Conservation (phyloP, 2,888 invertebrate species). For the Sipha maydis region DNA sequence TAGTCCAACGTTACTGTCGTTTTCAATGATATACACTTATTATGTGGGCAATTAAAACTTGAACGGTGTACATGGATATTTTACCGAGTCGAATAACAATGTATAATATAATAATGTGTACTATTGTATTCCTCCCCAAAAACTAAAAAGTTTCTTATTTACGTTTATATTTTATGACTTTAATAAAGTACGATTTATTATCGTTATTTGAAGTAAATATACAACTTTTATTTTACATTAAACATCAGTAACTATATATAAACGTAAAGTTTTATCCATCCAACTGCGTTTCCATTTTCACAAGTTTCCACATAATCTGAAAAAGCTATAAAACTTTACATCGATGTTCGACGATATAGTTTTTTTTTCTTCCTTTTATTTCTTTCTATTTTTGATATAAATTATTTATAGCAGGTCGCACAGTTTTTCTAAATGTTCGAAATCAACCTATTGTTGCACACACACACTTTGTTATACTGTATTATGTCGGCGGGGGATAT, state of each 20-base stretch:
- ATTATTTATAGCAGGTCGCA: constrained; percentile 47
- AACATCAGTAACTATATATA: constrained; percentile 51
- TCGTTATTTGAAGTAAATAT: constrained; percentile 55
- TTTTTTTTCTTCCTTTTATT: neutral
- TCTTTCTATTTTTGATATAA: constrained; percentile 20
- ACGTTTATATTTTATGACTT: constrained; percentile 57
- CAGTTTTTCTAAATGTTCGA: constrained; percentile 36
- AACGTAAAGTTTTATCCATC: constrained; percentile 57
- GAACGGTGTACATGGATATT: constrained; percentile 12
- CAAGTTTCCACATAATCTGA: constrained; percentile 60
- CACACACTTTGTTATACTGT: neutral
- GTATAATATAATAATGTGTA: neutral
- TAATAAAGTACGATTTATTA: constrained; percentile 58
- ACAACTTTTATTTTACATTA: constrained; percentile 60
- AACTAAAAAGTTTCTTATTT: constrained; percentile 57
- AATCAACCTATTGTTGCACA: constrained; percentile 36
- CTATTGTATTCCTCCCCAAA: constrained; percentile 24
- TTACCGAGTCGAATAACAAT: constrained; percentile 25
- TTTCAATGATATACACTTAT: neutral
- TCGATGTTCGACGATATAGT: constrained; percentile 49
- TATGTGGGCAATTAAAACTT: constrained; percentile 20
- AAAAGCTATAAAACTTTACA: constrained; percentile 57
- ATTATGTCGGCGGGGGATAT: neutral
- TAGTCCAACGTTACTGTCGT: neutral
- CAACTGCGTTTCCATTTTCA: constrained; percentile 49